Conservation (phyloP, 2,797 vertebrate genomes). For the Catostomus latipinnis region DNA sequence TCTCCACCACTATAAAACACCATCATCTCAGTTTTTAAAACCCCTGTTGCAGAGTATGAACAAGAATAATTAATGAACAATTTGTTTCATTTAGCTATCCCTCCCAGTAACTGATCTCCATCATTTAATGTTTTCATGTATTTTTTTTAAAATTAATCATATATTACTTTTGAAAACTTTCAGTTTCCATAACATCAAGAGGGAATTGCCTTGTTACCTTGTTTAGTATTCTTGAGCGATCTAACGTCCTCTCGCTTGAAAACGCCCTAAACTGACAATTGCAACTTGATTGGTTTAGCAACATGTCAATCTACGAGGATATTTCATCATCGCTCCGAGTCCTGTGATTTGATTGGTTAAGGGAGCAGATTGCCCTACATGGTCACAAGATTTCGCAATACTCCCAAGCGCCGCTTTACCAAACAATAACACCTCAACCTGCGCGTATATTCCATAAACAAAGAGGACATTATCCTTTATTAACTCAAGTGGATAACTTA, state of each 20-base stretch:
- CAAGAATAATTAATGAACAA: no score
- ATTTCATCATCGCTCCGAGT: slow-evolving; percentile 69
- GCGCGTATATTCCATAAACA: slow-evolving; percentile 54
- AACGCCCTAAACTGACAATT: slow-evolving; percentile 54
- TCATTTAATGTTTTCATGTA: neutral
- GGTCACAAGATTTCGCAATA: slow-evolving; percentile 84
- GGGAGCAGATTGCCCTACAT: slow-evolving; percentile 75
- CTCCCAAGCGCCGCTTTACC: slow-evolving; percentile 66
- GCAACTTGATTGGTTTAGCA: slow-evolving; percentile 53
- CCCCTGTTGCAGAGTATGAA: no score
- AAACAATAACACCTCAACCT: slow-evolving; percentile 80
- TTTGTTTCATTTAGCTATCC: no score
- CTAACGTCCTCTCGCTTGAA: slow-evolving; percentile 66
- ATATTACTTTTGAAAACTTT: neutral
- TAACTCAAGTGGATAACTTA: slow-evolving; percentile 48
- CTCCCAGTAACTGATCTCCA: no score
- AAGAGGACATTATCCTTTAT: slow-evolving; percentile 32
- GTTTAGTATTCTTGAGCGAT: slow-evolving; percentile 51
- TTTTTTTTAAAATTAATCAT: neutral
- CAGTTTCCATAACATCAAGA: neutral
- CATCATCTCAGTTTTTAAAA: no score
- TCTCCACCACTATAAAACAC: no score
- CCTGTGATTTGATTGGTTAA: slow-evolving; percentile 26
- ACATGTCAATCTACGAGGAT: slow-evolving; percentile 54
- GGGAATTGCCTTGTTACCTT: neutral